A percentile compares a stretch with the other conserved stretches of the same genome.
These are phyloP conservation scores for Chelonus insularis DNA, from an alignment of 1,140 invertebrate genomes.

Conservation along the genomic window DNA sequence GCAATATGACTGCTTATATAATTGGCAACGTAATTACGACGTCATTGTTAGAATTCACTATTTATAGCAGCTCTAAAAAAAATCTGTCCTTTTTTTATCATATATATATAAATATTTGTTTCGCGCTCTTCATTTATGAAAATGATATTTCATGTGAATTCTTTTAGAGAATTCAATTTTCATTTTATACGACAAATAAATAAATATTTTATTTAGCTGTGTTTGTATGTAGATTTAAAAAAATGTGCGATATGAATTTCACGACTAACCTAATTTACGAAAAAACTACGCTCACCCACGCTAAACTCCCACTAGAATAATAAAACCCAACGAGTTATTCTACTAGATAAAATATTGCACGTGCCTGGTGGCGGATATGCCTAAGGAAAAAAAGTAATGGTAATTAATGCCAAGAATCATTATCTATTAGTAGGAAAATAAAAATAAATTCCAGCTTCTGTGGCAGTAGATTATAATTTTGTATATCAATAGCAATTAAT, in stretches of 20 bases:
- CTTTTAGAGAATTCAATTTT: no score
- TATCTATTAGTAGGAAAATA: neutral
- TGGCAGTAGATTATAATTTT: no score
- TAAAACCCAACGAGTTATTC: conserved; percentile 23
- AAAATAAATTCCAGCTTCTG: no score
- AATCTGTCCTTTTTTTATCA: no score
- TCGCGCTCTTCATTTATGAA: no score
- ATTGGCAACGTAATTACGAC: conserved; percentile 12
- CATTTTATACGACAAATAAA: no score
- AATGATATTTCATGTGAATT: no score
- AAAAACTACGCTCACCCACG: conserved; percentile 8
- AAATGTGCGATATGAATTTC: conserved; percentile 2
- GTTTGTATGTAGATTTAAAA: neutral
- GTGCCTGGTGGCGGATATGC: conserved; percentile 4
- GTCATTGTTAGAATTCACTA: no score
- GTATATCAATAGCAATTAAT: no score
- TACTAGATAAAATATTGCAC: conserved; percentile 19
- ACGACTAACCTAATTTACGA: conserved; percentile 21
- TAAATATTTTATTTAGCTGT: neutral
- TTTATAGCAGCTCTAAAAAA: no score
- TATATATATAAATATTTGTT: no score
- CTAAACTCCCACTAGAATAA: conserved; percentile 28
- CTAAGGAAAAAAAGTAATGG: neutral
- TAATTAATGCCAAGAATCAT: conserved; percentile 19
- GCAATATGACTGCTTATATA: neutral